phyloP scores from a whole-genome alignment of 2,888 invertebrate genomes.

The Hydrotaea cyrtoneurina region DNA sequence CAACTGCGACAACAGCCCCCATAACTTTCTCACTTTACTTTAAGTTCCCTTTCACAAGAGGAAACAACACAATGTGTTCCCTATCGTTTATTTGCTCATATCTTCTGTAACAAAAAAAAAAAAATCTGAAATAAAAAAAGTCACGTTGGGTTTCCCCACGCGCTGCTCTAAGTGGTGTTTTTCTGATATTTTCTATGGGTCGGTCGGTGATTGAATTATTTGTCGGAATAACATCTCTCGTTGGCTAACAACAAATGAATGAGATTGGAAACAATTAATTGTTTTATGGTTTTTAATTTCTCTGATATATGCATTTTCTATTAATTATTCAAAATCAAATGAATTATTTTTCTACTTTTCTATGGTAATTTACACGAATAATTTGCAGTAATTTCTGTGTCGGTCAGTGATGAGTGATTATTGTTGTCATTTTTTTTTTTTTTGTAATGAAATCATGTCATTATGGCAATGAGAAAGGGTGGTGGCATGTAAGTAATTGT shows the following conservation, averaged over 20 bases:
- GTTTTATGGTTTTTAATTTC: neutral
- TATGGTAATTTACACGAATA: slow-evolving; percentile 15
- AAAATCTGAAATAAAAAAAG: neutral
- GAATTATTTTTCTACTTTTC: neutral
- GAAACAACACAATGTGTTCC: neutral
- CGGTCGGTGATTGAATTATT: slow-evolving; percentile 10
- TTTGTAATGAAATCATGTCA: slow-evolving; percentile 18
- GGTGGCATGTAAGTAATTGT: too few species aligned
- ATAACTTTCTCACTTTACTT: too few species aligned
- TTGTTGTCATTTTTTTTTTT: neutral
- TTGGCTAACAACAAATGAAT: too few species aligned
- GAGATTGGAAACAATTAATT: too few species aligned
- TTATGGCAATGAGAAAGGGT: neutral
- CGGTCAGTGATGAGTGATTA: neutral
- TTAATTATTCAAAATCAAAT: slow-evolving; percentile 36
- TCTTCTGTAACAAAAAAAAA: neutral
- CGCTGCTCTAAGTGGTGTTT: neutral
- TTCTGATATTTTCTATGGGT: neutral
- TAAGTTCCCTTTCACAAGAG: neutral
- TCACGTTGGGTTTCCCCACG: neutral
- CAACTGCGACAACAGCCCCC: too few species aligned
- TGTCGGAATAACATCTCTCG: too few species aligned
- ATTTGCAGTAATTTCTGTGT: slow-evolving; percentile 23
- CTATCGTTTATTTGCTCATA: neutral
- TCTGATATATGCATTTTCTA: neutral